A percentile compares a stretch with the other conserved stretches of the same genome.
Conservation (phyloP, 2,797 vertebrate species). For the Gambusia yucatana region DNA sequence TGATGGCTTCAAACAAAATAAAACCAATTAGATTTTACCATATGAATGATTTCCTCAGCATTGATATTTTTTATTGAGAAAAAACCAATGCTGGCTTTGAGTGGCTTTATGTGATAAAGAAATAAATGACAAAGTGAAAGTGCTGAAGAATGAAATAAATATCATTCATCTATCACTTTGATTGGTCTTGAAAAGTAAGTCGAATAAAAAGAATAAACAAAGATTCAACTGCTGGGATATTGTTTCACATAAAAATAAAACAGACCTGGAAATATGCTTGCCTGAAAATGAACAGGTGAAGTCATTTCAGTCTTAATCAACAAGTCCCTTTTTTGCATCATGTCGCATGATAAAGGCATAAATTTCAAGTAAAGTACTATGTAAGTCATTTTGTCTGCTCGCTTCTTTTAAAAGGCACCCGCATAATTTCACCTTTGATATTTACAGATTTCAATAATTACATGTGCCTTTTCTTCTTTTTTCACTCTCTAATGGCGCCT, state of each 20-base stretch:
- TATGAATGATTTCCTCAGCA: neutral
- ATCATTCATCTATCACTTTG: neutral
- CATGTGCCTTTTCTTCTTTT: neutral
- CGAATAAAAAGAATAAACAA: neutral
- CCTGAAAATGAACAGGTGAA: neutral
- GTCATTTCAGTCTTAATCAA: neutral
- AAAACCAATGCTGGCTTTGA: neutral
- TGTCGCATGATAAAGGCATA: neutral
- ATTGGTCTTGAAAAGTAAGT: neutral
- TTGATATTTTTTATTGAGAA: neutral
- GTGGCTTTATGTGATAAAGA: neutral
- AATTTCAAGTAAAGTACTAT: neutral
- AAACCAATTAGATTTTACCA: neutral
- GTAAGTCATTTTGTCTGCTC: neutral
- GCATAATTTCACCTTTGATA: conserved; percentile 2
- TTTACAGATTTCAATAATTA: neutral
- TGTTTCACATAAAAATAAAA: neutral
- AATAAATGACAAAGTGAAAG: neutral
- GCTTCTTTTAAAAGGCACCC: neutral
- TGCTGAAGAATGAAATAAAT: neutral
- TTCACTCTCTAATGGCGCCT: neutral
- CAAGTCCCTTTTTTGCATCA: neutral
- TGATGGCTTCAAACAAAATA: neutral
- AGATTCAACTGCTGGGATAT: neutral
- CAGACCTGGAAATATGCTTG: neutral